A percentile compares a stretch with the other conserved stretches of the same genome.
Conservation (phyloP, 1,140 invertebrate genomes). For the Diplogasteroides magnus region DNA sequence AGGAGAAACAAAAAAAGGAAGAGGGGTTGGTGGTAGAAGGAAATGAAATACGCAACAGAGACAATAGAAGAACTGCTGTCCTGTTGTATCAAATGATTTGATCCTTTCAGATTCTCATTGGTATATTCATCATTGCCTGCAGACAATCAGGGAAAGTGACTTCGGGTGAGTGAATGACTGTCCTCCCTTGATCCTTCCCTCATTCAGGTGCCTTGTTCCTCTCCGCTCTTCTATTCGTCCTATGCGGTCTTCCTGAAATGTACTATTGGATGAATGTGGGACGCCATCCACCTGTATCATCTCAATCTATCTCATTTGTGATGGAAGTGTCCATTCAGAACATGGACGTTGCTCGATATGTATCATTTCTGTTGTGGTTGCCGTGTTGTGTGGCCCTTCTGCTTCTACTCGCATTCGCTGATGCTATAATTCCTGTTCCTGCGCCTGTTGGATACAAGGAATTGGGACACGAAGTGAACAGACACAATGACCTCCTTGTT, state of each 20-base stretch:
- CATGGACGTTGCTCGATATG: constrained; percentile 30
- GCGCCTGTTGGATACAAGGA: constrained; percentile 12
- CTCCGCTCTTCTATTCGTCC: constrained; percentile 41
- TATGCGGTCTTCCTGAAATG: constrained; percentile 49
- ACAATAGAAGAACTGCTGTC: no score
- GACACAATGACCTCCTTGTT: no score
- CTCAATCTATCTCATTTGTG: background rate
- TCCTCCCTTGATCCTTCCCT: constrained; percentile 38
- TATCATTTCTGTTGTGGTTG: constrained; percentile 41
- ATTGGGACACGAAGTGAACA: constrained; percentile 28
- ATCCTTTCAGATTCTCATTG: constrained; percentile 36
- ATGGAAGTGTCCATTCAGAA: background rate
- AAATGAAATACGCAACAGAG: no score
- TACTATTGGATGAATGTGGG: constrained; percentile 34
- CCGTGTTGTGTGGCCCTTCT: constrained; percentile 32
- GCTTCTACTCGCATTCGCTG: constrained; percentile 41
- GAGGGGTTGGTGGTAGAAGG: no score
- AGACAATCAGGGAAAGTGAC: constrained; percentile 30
- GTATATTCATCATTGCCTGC: constrained; percentile 39
- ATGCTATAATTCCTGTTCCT: constrained; percentile 23
- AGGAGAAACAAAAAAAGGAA: no score
- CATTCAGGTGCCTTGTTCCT: constrained; percentile 45
- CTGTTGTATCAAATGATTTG: no score
- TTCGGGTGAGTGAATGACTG: background rate
- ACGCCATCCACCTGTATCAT: background rate